phyloP scores from a whole-genome alignment of 2,797 vertebrate genomes.

The Falco naumanni region DNA sequence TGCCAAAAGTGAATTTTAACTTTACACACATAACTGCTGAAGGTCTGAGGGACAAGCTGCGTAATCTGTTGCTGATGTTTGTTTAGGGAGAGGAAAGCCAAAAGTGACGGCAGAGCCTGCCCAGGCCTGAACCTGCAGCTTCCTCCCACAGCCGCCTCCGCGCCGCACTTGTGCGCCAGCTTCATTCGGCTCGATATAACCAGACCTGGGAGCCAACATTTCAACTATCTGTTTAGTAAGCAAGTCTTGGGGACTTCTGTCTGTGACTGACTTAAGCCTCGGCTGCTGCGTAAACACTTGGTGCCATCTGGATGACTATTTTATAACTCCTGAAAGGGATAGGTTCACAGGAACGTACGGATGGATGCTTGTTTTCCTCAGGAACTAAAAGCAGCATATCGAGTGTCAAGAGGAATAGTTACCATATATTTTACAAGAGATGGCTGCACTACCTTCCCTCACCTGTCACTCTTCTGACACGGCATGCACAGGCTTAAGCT shows the following conservation, averaged over 20 bases:
- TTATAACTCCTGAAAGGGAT: conserved; percentile 73
- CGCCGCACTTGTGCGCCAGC: not conserved
- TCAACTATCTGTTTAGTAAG: conserved; percentile 80
- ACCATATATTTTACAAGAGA: conserved; percentile 56
- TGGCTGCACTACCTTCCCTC: conserved; percentile 56
- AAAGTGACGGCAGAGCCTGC: conserved; percentile 12
- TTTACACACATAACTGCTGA: not conserved
- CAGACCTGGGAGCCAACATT: conserved; percentile 65
- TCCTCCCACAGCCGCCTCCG: conserved; percentile 24
- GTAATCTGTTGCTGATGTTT: conserved; percentile 1
- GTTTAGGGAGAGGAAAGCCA: conserved; percentile 46
- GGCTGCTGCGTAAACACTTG: conserved; percentile 75
- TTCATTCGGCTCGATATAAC: conserved; percentile 66
- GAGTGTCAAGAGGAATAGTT: conserved; percentile 64
- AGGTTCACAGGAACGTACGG: conserved; percentile 47
- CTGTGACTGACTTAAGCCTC: conserved; percentile 73
- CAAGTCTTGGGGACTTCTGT: conserved; percentile 70
- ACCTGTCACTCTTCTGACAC: conserved; percentile 72
- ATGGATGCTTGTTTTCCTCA: conserved; percentile 54
- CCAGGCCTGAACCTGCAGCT: conserved; percentile 27
- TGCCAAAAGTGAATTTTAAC: not conserved
- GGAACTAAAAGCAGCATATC: conserved; percentile 67
- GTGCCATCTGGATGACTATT: conserved; percentile 77
- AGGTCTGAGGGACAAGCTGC: not conserved
- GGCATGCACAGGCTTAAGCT: conserved; percentile 53